These are phyloP conservation scores for Cyaniris semiargus DNA, from an alignment of 2,888 invertebrate genomes.

Conservation along the genomic window DNA sequence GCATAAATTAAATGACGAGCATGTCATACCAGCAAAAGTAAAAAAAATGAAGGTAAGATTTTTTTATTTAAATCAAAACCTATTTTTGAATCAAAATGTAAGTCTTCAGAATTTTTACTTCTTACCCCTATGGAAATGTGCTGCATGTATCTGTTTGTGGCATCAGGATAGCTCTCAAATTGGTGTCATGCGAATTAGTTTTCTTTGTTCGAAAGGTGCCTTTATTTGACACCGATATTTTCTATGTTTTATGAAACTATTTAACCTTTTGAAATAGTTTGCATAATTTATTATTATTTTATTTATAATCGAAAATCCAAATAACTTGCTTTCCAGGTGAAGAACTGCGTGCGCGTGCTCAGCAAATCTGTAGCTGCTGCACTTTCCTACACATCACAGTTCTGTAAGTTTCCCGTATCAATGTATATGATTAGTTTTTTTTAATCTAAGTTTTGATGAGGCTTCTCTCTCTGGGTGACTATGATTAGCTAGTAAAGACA, in stretches of 20 bases:
- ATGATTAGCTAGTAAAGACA: too few species aligned
- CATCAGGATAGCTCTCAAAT: too few species aligned
- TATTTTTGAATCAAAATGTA: not conserved
- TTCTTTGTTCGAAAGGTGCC: not conserved
- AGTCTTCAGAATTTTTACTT: not conserved
- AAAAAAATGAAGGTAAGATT: conserved; percentile 27
- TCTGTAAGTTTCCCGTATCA: not conserved
- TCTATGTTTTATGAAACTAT: too few species aligned
- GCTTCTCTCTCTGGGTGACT: too few species aligned
- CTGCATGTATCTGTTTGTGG: not conserved
- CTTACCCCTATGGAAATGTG: not conserved
- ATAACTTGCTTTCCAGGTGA: not conserved
- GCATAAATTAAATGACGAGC: conserved; percentile 37
- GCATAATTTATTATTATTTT: too few species aligned
- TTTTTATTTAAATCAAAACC: conserved; percentile 4
- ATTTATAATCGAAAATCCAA: not conserved
- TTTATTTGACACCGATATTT: too few species aligned
- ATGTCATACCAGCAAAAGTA: conserved; percentile 30
- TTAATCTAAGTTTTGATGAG: too few species aligned
- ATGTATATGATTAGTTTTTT: too few species aligned
- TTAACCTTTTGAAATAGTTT: too few species aligned
- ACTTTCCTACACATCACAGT: not conserved
- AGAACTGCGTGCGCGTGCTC: not conserved
- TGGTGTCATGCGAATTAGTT: too few species aligned
- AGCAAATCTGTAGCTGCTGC: not conserved